Evolutionary conservation across 2,888 invertebrate genomes (phyloP), one percentile per base, ranked within the genome.

Genomic region (Smittia aterrima): DNA sequence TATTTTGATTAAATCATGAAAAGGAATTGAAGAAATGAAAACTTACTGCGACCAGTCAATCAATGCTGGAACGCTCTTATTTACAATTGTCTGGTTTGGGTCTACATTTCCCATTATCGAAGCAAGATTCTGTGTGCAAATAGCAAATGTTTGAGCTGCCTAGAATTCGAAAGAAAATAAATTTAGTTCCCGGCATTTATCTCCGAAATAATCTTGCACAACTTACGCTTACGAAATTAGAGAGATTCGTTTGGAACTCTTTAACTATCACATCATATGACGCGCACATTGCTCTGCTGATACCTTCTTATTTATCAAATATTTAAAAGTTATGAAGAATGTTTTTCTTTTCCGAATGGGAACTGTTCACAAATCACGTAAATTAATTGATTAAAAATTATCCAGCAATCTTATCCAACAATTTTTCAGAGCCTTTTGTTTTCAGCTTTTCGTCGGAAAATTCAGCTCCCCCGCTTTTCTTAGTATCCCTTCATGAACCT

Each of bases 221-320:
- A 32, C 72, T 72, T 40, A 72, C 72, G 38, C 38, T 58, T 9
- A 72, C 72, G n/a, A 72, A 72, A 18, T n/a, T 72, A 20, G 9
- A 24, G 7, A 72, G 58, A 40, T 72, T 72, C 11, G 18, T 38
- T 72, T 72, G 72, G 27, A 72, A 72, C 11, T 72, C 72, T 24
- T 72, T 72, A n/a, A 72, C 13, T 25, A 70, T 20, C 11, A 24
- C 22, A 41, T 68, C 68, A 22, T 47, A 70, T 11, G 25, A 13
- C n/a, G 53, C 25, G 13, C 27, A 64, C 64, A 64, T 64, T 64
- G 22, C 25, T 27, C 32, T 32, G 32, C 32, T 32, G 32, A 32
- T 32, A 11, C 38, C 7, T 6, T 38, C 11, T 38, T 9, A 9
- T 38, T 9, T 38, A 9, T 6, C 38, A 38, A n/a, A n/a, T n/a